Evolutionary conservation across 2,113 vertebrate species (phyloP).

Genomic region (Leucosticte australis): DNA sequence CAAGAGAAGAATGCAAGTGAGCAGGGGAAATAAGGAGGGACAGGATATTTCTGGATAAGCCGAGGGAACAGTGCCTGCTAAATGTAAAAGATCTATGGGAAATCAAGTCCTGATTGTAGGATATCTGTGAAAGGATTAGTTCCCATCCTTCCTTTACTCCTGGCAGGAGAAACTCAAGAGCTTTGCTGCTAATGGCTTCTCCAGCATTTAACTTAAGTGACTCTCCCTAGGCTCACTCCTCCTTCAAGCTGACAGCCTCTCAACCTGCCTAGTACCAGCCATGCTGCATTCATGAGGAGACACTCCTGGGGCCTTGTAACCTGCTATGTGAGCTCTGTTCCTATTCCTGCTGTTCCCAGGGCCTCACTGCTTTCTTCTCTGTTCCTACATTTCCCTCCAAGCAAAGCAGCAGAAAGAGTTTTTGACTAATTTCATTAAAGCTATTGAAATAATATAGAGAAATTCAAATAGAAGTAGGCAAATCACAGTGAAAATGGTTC

Average conservation of each 20-base stretch:
- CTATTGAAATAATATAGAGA: not conserved
- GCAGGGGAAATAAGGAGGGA: not conserved
- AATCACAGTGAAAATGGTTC: not conserved
- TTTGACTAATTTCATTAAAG: slow-evolving; percentile 38
- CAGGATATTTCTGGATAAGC: slow-evolving; percentile 11
- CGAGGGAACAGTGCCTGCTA: not conserved
- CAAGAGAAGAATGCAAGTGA: not conserved
- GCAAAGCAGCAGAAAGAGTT: not conserved
- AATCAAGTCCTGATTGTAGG: slow-evolving; percentile 11
- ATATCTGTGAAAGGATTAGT: not conserved
- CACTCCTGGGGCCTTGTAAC: slow-evolving; percentile 25
- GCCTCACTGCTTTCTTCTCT: not conserved
- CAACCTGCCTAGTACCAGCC: slow-evolving; percentile 9
- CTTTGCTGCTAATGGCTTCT: slow-evolving; percentile 31
- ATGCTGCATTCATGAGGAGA: not conserved
- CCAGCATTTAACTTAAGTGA: not conserved
- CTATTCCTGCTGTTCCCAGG: not conserved
- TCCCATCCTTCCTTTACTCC: slow-evolving; percentile 17
- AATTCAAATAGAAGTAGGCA: not conserved
- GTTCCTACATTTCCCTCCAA: slow-evolving; percentile 30
- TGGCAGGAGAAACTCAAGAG: slow-evolving; percentile 24
- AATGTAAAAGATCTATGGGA: not conserved
- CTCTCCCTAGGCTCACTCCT: slow-evolving; percentile 23
- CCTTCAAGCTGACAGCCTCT: slow-evolving; percentile 34
- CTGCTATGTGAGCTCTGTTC: slow-evolving; percentile 24